phyloP scores from a whole-genome alignment of 2,888 invertebrate genomes.

The Campoletis raptor region DNA sequence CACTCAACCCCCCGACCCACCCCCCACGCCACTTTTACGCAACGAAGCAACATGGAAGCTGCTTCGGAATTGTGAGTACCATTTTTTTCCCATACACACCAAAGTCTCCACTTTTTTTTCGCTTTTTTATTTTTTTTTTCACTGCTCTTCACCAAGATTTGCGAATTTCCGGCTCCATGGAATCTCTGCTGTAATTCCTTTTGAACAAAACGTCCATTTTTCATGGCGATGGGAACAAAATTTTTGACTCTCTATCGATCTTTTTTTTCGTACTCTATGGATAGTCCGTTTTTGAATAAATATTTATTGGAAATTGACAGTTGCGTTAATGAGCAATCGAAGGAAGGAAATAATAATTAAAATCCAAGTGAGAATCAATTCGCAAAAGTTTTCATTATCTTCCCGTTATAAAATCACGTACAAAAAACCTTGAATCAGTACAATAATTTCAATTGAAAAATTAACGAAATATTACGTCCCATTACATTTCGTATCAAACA shows the following conservation, averaged over 20 bases:
- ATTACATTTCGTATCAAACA: background rate
- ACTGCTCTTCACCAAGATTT: background rate
- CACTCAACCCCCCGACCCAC: conserved; percentile 62
- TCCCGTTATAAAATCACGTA: no score
- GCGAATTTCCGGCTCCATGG: background rate
- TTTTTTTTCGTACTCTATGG: no score
- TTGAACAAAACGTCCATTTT: background rate
- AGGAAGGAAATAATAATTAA: background rate
- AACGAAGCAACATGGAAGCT: conserved; percentile 79
- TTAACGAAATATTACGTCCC: no score
- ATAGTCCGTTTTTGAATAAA: no score
- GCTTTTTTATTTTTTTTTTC: background rate
- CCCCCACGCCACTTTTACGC: conserved; percentile 64
- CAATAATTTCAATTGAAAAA: no score
- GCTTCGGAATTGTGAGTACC: conserved; percentile 83
- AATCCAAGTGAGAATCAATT: no score
- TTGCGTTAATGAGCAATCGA: background rate
- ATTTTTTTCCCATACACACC: conserved; percentile 21
- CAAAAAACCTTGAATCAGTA: no score
- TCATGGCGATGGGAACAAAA: background rate
- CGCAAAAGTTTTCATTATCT: no score
- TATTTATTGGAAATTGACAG: no score
- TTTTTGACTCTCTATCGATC: background rate
- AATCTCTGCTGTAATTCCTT: background rate
- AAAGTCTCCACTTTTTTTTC: background rate